Evolutionary conservation across 2,113 vertebrate species (phyloP).

Genomic region (Columbina picui): DNA sequence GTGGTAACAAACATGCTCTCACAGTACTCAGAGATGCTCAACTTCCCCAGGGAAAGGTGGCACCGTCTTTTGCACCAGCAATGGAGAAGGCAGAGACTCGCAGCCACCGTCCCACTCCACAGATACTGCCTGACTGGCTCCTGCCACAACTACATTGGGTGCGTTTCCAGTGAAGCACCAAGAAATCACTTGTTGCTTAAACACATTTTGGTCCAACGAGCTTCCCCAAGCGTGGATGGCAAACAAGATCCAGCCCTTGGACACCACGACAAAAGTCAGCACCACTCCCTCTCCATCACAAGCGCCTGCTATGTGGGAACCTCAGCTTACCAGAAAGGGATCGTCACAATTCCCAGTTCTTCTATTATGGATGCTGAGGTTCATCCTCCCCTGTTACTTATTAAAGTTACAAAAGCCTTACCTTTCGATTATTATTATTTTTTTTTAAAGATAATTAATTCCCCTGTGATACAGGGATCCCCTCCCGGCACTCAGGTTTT

Average conservation of each 20-base stretch:
- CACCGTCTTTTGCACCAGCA: background rate
- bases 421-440: background rate
- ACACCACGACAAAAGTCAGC: fast-evolving
- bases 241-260: fast-evolving
- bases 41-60: background rate
- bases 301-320: fast-evolving
- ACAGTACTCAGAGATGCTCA: background rate
- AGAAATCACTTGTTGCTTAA: background rate
- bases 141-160: fast-evolving
- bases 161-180: background rate
- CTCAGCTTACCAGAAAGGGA: no score
- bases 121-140: fast-evolving
- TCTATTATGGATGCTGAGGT: background rate
- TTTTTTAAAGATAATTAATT: background rate
- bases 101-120: background rate
- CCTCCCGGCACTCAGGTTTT: background rate
- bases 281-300: fast-evolving
- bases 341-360: background rate
- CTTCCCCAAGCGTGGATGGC: background rate
- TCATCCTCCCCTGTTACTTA: background rate
- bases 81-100: background rate
- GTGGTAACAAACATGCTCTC: background rate
- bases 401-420: background rate
- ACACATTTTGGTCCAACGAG: fast-evolving
- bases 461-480: background rate